A percentile compares a stretch with the other conserved stretches of the same genome.
Evolutionary conservation across 2,888 invertebrate genomes (phyloP).

Genomic region (Limnephilus marmoratus): DNA sequence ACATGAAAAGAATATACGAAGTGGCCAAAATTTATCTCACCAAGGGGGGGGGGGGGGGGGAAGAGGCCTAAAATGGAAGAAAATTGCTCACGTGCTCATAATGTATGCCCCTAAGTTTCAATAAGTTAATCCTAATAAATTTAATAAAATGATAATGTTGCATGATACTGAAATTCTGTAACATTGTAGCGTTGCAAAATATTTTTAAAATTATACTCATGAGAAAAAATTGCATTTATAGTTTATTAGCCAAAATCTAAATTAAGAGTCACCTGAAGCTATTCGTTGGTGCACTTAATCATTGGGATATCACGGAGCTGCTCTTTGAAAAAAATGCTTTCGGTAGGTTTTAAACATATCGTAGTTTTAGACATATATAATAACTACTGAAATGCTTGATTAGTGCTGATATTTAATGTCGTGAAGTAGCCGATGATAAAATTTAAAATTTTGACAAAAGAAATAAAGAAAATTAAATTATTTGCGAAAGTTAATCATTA

Average conservation of each 20-base stretch:
- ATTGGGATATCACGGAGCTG: background rate
- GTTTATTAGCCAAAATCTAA: background rate
- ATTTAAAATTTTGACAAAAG: background rate
- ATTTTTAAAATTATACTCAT: background rate
- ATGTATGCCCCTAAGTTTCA: no score
- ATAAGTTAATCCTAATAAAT: no score
- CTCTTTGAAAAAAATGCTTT: background rate
- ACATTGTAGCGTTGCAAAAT: no score
- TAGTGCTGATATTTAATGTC: background rate
- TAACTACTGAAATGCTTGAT: background rate
- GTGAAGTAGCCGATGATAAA: background rate
- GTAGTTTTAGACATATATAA: background rate
- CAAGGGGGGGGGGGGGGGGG: no score
- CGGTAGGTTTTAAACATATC: background rate
- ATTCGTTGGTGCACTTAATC: background rate
- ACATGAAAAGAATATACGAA: no score
- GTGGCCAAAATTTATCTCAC: no score
- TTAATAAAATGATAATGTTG: no score
- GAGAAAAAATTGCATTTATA: background rate
- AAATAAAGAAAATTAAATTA: no score
- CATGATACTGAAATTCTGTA: no score
- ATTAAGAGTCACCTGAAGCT: background rate
- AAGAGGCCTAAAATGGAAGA: no score
- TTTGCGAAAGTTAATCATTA: no score
- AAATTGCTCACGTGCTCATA: no score